Evolutionary conservation across 1,140 invertebrate genomes (phyloP).

Genomic region (Drosophila lacteicornis): DNA sequence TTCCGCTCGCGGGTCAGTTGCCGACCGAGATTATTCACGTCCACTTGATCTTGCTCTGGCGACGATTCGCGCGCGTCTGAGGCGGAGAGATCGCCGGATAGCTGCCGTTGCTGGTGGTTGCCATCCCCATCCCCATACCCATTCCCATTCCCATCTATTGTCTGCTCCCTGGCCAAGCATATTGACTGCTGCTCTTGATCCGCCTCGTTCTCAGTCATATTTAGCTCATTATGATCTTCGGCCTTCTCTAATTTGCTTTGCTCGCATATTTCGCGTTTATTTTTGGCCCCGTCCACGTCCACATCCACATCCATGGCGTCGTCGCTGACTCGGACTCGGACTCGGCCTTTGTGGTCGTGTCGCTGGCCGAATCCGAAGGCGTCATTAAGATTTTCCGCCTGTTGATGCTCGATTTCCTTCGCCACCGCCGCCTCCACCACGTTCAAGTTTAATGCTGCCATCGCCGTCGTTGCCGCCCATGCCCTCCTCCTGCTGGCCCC

Average conservation of each 20-base stretch:
- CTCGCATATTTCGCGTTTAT: constrained; percentile 78
- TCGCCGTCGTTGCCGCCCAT: background rate
- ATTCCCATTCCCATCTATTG: constrained; percentile 56
- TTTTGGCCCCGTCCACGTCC: constrained; percentile 57
- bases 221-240: constrained; percentile 74
- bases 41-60: constrained; percentile 75
- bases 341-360: constrained; percentile 50
- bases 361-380: constrained; percentile 70
- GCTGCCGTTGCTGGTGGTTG: constrained; percentile 48
- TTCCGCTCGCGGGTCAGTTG: constrained; percentile 49
- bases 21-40: constrained; percentile 30
- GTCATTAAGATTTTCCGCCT: constrained; percentile 83
- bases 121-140: constrained; percentile 33
- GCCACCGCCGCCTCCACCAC: constrained; percentile 69
- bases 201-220: constrained; percentile 65
- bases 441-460: constrained; percentile 75
- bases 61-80: constrained; percentile 83
- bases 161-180: constrained; percentile 71
- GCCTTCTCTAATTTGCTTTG: constrained; percentile 80
- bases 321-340: constrained; percentile 24
- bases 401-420: constrained; percentile 81
- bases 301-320: constrained; percentile 77
- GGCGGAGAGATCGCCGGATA: constrained; percentile 59
- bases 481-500: constrained; percentile 46
- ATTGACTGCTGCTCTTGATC: constrained; percentile 75